Percentiles rank a stretch among this genome's conserved stretches.
Conservation (phyloP, 2,888 invertebrate species). For the Dendrolimus pini region DNA sequence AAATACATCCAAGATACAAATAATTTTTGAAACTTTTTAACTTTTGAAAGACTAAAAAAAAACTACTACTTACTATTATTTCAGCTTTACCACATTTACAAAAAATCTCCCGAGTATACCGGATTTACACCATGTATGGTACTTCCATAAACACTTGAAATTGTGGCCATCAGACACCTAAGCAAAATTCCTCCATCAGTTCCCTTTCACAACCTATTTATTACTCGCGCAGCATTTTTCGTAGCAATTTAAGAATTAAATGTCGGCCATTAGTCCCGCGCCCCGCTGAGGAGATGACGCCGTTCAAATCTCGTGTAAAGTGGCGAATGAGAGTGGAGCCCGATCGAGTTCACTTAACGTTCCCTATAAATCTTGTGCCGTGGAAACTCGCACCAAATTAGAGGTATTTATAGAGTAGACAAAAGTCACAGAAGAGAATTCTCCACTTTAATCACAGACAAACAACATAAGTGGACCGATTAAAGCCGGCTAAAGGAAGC, state of each 20-base stretch:
- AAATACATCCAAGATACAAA: too few species aligned
- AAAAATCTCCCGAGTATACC: too few species aligned
- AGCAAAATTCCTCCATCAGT: too few species aligned
- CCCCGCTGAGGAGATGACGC: constrained; percentile 2
- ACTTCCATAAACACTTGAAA: too few species aligned
- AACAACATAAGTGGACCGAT: too few species aligned
- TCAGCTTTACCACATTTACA: too few species aligned
- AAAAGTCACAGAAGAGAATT: not conserved
- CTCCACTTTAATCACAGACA: not conserved
- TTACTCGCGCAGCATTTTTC: constrained; percentile 5
- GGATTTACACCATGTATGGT: too few species aligned
- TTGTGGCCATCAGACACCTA: too few species aligned
- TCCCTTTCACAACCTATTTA: constrained; percentile 2
- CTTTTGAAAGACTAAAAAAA: too few species aligned
- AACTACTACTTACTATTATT: too few species aligned
- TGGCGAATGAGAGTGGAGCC: constrained; percentile 12
- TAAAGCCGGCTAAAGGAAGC: too few species aligned
- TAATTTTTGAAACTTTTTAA: too few species aligned
- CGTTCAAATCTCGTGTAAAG: constrained; percentile 4
- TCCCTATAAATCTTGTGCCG: constrained; percentile 46
- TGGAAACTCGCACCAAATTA: constrained; percentile 40
- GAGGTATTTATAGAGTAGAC: constrained; percentile 23
- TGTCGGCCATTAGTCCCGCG: constrained; percentile 6
- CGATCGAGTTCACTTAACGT: constrained; percentile 57
- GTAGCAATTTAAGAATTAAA: constrained; percentile 8